Evolutionary conservation across 2,888 invertebrate genomes (phyloP).

Genomic region (Petrolisthes cinctipes): DNA sequence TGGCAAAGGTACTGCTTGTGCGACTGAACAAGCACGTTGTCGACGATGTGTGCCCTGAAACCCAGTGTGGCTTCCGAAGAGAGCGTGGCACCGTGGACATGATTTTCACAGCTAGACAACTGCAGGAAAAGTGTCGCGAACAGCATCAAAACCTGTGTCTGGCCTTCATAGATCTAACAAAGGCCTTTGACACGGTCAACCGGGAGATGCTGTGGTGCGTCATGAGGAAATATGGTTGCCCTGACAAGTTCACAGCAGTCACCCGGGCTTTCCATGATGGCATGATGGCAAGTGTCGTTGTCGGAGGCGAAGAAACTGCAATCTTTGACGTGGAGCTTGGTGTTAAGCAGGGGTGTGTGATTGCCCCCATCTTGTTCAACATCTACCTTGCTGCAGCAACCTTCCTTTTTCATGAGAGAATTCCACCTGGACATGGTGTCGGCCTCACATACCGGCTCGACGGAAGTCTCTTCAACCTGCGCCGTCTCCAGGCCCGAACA

Average conservation of each 20-base stretch:
- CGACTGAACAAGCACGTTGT: not conserved
- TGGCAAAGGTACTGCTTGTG: not conserved
- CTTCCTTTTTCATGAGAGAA: too few species aligned
- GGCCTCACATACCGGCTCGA: too few species aligned
- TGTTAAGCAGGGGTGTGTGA: not conserved
- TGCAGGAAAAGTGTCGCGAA: slow-evolving; percentile 3
- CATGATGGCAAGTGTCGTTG: not conserved
- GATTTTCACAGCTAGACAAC: not conserved
- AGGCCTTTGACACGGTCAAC: slow-evolving; percentile 26
- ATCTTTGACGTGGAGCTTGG: not conserved
- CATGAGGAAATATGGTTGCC: not conserved
- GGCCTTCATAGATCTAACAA: slow-evolving; percentile 19
- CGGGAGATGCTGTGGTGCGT: not conserved
- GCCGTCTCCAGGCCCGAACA: too few species aligned
- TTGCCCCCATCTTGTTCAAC: not conserved
- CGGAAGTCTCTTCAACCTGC: too few species aligned
- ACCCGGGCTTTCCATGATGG: not conserved
- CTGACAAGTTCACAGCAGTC: not conserved
- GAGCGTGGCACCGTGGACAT: slow-evolving; percentile 21
- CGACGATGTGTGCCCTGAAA: not conserved
- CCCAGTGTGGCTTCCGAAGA: slow-evolving; percentile 23
- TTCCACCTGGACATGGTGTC: too few species aligned
- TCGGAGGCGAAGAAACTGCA: not conserved
- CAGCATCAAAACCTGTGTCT: not conserved
- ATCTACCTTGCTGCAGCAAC: too few species aligned